Base-by-base conservation (phyloP, 2,888 invertebrate species). In the Cepaea hortensis region DNA sequence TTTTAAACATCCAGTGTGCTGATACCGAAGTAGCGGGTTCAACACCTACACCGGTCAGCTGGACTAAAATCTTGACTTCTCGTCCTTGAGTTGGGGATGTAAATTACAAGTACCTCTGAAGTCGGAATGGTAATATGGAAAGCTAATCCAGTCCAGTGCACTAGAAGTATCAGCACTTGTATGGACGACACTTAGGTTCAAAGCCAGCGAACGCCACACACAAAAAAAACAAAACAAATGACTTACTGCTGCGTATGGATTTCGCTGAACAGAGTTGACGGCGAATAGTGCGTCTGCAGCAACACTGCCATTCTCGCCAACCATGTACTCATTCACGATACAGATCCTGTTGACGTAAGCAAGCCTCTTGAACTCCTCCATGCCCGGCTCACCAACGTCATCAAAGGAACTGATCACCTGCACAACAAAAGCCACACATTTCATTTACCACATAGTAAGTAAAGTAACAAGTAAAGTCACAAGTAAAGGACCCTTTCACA, bases 381-480 rank as follows among this genome's bases (percentile, higher is more conserved):
- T 87, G 5, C 92, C 92, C 70, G 88, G 88, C 23, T 90, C 89
- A 3, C 93, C 93, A 35, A 93, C 90, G 5, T 90, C 91, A 65
- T 92, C 91, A 85, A 91, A 91, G 11, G 93, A 91, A 65, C 89
- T 91, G 18, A 93, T 90, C 3, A 95, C 91, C 88, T 94, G 94
- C 13, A 95, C 92, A 18, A 46, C 48, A 50, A 70, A 70, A 55
- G 55, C 11, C 55, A 55, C 55, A 55, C 7, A 55, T 55, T 6
- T 6, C 55, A 55, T 55, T 55, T 55, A 55, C 55, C 35, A 35
- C 35, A 35, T 35, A 35, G 35, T 35, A 35, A 35, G 35, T 35
- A 35, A 35, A 35, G 35, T 35, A 35, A 35, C 35, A 35, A 35
- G 35, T 35, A 35, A 35, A 35, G 35, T 35, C 35, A 35, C 35